phyloP scores from a whole-genome alignment of 2,888 invertebrate species.

The Sphaerophoria taeniata region DNA sequence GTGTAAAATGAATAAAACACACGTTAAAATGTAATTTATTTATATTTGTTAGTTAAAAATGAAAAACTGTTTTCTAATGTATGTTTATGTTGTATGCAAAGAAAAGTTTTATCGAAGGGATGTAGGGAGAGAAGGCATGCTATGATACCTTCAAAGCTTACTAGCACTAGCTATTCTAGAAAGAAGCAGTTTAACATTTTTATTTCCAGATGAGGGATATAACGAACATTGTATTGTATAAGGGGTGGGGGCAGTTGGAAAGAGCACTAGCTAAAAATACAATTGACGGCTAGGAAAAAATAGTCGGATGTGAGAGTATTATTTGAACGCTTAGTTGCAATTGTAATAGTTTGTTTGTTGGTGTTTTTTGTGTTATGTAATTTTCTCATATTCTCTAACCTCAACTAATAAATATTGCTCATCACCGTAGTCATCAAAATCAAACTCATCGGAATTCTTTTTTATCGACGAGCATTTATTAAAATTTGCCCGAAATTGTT shows the following conservation, averaged over 20 bases:
- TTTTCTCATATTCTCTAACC: conserved; percentile 79
- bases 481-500: conserved; percentile 57
- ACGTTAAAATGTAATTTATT: conserved; percentile 31
- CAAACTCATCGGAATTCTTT: conserved; percentile 79
- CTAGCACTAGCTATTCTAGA: conserved; percentile 51
- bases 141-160: conserved; percentile 42
- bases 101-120: conserved; percentile 5
- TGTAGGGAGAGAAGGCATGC: conserved; percentile 13
- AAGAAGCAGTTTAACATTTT: conserved; percentile 48
- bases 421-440: conserved; percentile 81
- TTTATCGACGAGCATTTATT: conserved; percentile 44
- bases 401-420: conserved; percentile 82
- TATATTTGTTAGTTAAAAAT: conserved; percentile 39
- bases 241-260: not conserved
- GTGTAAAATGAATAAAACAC: conserved; percentile 53
- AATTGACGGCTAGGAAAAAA: conserved; percentile 48
- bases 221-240: conserved; percentile 19
- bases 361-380: not conserved
- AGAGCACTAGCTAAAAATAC: conserved; percentile 58
- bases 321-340: conserved; percentile 48
- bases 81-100: conserved; percentile 37
- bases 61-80: conserved; percentile 22
- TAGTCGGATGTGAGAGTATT: conserved; percentile 32
- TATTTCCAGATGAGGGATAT: conserved; percentile 32
- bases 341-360: conserved; percentile 19